These are phyloP conservation scores for Paradisaea rubra DNA, from an alignment of 2,113 vertebrate genomes.

Conservation along the genomic window DNA sequence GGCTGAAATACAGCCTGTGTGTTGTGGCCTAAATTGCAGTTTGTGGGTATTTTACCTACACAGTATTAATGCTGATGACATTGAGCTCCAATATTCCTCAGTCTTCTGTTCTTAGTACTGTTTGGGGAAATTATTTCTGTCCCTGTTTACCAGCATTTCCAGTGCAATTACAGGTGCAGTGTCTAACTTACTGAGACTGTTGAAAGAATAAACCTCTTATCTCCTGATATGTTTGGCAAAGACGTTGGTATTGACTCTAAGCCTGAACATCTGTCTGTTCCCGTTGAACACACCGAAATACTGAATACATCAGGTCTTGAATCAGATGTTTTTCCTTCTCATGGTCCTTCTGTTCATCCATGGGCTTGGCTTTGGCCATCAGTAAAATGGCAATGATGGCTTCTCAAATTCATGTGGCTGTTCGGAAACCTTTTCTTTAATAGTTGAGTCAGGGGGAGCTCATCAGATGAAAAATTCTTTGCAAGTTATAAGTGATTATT, in stretches of 20 bases:
- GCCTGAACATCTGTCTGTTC: neutral
- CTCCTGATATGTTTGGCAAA: neutral
- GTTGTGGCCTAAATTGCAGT: neutral
- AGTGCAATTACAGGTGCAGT: neutral
- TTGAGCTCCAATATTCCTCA: neutral
- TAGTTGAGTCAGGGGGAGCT: neutral
- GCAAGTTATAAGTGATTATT: neutral
- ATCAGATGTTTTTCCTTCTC: neutral
- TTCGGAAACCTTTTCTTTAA: neutral
- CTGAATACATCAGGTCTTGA: neutral
- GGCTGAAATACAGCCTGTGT: neutral
- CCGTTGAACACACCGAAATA: accelerated
- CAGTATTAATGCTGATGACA: neutral
- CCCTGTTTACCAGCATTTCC: neutral
- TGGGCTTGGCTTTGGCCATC: neutral
- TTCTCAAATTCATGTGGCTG: neutral
- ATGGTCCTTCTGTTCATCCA: neutral
- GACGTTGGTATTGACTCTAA: neutral
- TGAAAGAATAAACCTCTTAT: neutral
- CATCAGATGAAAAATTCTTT: neutral
- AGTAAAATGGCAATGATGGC: neutral
- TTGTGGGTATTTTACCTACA: neutral
- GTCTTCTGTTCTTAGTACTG: neutral
- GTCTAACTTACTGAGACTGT: neutral
- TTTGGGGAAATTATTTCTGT: neutral